Evolutionary conservation across 2,797 vertebrate genomes (phyloP), one percentile per base, ranked within the genome.

Genomic region (Apogon hyalosoma): DNA sequence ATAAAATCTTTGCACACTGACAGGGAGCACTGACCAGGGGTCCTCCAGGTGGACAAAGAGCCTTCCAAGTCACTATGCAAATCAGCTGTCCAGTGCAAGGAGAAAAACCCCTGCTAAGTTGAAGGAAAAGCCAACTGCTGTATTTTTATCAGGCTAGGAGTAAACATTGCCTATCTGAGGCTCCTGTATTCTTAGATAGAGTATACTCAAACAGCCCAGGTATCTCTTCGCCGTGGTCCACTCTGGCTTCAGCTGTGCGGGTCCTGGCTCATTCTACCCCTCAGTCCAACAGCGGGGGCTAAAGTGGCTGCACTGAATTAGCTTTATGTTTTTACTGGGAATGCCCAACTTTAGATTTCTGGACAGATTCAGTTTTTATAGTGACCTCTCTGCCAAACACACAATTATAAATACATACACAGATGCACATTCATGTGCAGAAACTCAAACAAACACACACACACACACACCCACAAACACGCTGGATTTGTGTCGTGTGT

Each of bases 221-320:
- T 80, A 79, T 77, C 74, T 52, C 80, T 64, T 50, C 53, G 11
- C 2, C 68, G 84, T 79, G 77, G 88, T 78, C 78, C 43, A 75
- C 53, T 74, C 77, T 84, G 80, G 58, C 62, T 46, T 65, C 46
- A 52, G 75, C 75, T 66, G 54, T 77, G 69, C 79, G 68, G 65
- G 80, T 39, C 66, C 69, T 57, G 83, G 82, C 65, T 21, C 52
- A 45, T 67, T 73, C 67, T 41, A 52, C 39, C 77, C 80, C 31
- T 66, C 45, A 31, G 60, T 28, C 72, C 71, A 80, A 61, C 75
- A 61, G 79, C 87, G n/a, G 60, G 2, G 63, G 80, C 84, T 72
- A 50, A 73, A 73, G 85, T 36, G 85, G 82, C 80, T 68, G 82
- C 73, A 85, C 81, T 63, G 75, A 90, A 89, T 90, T 89, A 88